Evolutionary conservation across 92 coral and sea anemone genomes (phyloP).

Genomic region (Porites evermanni): DNA sequence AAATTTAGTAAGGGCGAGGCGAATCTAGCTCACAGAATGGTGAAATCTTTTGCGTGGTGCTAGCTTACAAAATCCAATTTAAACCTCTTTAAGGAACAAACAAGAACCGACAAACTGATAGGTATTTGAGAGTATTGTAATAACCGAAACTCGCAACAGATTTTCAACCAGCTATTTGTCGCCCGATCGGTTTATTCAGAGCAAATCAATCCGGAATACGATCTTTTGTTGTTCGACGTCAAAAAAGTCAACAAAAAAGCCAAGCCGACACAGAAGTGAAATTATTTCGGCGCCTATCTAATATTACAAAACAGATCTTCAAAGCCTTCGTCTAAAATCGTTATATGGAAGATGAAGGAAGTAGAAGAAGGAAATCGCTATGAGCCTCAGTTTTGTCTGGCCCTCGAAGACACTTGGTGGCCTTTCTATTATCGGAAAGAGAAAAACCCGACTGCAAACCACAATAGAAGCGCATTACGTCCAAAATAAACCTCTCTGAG

Average conservation of each 20-base stretch:
- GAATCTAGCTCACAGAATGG: neutral
- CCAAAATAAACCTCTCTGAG: slow-evolving; percentile 33
- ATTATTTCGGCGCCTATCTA: slow-evolving; percentile 39
- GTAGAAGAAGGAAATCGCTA: neutral
- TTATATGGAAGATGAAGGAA: neutral
- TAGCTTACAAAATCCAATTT: neutral
- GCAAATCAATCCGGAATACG: neutral
- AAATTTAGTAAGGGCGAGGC: slow-evolving; percentile 68
- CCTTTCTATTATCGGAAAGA: neutral
- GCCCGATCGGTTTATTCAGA: neutral
- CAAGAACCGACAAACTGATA: neutral
- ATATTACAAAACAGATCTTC: slow-evolving; percentile 23
- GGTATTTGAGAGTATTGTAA: slow-evolving; percentile 5
- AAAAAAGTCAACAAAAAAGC: slow-evolving; percentile 21
- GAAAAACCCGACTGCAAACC: neutral
- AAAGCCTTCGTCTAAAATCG: neutral
- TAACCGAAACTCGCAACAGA: slow-evolving; percentile 32
- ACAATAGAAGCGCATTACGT: slow-evolving; percentile 18
- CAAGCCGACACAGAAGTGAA: slow-evolving; percentile 33
- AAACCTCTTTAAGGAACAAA: neutral
- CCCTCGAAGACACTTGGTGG: slow-evolving; percentile 23
- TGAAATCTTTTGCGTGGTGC: neutral
- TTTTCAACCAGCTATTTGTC: neutral
- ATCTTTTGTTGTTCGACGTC: slow-evolving; percentile 35
- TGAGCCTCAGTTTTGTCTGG: slow-evolving; percentile 10